A percentile compares a stretch with the other conserved stretches of the same genome.
Evolutionary conservation across 2,888 invertebrate genomes (phyloP).

Genomic region (Melangyna quadrimaculata): DNA sequence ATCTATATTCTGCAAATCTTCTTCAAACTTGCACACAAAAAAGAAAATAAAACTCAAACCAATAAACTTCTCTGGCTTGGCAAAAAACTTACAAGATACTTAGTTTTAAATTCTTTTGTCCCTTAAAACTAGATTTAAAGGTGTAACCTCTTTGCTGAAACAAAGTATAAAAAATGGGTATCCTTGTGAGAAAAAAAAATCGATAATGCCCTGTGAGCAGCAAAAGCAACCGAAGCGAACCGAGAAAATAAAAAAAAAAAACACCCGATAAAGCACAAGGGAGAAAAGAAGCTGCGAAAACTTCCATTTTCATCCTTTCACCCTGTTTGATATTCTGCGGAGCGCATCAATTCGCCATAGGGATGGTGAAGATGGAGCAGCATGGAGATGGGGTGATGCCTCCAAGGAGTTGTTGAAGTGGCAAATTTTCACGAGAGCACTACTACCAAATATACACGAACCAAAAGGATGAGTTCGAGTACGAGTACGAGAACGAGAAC

Average conservation of each 20-base stretch:
- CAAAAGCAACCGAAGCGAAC: conserved; percentile 37
- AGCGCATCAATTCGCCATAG: conserved; percentile 68
- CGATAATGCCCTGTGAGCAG: conserved; percentile 64
- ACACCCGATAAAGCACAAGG: conserved; percentile 63
- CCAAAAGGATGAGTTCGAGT: conserved; percentile 15
- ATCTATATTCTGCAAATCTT: conserved; percentile 70
- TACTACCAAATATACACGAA: conserved; percentile 68
- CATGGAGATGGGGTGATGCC: conserved; percentile 70
- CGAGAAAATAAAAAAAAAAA: conserved; percentile 12
- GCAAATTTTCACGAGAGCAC: conserved; percentile 78
- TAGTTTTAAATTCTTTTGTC: conserved; percentile 68
- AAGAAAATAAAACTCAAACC: conserved; percentile 30
- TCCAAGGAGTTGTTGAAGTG: conserved; percentile 80
- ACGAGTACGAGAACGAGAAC: conserved; percentile 53
- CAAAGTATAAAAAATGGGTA: conserved; percentile 33
- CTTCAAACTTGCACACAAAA: conserved; percentile 49
- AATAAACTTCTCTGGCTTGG: conserved; percentile 49
- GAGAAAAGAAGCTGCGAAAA: conserved; percentile 71
- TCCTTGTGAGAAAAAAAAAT: conserved; percentile 64
- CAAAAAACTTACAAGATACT: conserved; percentile 51
- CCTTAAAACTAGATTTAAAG: conserved; percentile 69
- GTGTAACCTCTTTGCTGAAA: conserved; percentile 38
- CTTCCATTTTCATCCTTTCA: conserved; percentile 70
- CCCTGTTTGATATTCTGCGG: conserved; percentile 68
- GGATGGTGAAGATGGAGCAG: conserved; percentile 47